Conservation (phyloP, 2,888 invertebrate genomes). For the Spodoptera picta region DNA sequence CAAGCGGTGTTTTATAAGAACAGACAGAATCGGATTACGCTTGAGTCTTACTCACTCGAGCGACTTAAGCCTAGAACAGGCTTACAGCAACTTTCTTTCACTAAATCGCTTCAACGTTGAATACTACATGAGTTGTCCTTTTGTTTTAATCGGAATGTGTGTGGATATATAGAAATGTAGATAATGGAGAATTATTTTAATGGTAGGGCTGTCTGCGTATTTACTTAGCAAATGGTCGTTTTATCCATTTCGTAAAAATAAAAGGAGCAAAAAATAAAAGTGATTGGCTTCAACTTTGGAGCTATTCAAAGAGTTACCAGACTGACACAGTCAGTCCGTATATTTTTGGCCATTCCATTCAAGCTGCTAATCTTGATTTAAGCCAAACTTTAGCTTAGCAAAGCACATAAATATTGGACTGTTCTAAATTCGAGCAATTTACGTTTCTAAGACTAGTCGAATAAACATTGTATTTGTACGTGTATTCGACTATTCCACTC, state of each 20-base stretch:
- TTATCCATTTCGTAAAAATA: too few relatives aligned
- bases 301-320: too few relatives aligned
- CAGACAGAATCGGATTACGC: slow-evolving; percentile 50
- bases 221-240: too few relatives aligned
- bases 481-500: slow-evolving; percentile 28
- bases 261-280: too few relatives aligned
- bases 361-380: slow-evolving; percentile 4
- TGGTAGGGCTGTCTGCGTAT: too few relatives aligned
- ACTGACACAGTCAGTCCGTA: too few relatives aligned
- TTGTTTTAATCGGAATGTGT: slow-evolving; percentile 10
- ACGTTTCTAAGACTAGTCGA: slow-evolving; percentile 26
- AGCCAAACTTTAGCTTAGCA: too few relatives aligned
- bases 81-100: slow-evolving; percentile 41
- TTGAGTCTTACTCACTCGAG: slow-evolving; percentile 43
- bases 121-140: slow-evolving; percentile 22
- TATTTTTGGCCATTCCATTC: slow-evolving; percentile 1
- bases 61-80: slow-evolving; percentile 49
- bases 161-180: slow-evolving; percentile 2
- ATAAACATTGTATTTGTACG: slow-evolving; percentile 13
- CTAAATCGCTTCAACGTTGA: slow-evolving; percentile 35
- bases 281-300: too few relatives aligned
- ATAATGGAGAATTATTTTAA: too few relatives aligned
- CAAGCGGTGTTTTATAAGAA: slow-evolving; percentile 41
- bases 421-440: slow-evolving; percentile 12
- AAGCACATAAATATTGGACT: too few relatives aligned